Evolutionary conservation across 35 echinoderm and acorn worm species (phyloP).

Genomic region (Heliocidaris tuberculata): DNA sequence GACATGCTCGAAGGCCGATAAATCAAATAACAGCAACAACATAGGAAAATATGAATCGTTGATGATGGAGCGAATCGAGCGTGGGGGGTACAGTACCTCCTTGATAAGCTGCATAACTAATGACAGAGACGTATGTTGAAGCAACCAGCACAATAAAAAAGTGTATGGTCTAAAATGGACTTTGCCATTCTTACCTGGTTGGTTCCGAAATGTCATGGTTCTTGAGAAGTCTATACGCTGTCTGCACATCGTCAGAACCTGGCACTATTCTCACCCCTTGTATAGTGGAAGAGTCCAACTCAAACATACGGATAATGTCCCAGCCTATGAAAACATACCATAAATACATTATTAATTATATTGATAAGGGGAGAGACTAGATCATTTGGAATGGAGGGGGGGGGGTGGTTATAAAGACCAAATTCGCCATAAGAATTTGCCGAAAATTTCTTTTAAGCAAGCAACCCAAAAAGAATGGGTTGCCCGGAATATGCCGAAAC

Average conservation of each 20-base stretch:
- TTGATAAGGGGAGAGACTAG: background rate
- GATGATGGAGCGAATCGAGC: too few relatives aligned
- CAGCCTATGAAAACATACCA: constrained; percentile 48
- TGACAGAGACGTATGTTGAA: too few relatives aligned
- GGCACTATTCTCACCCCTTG: constrained; percentile 51
- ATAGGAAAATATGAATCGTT: too few relatives aligned
- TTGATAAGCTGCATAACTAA: too few relatives aligned
- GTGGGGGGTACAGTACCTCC: too few relatives aligned
- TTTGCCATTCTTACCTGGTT: constrained; percentile 28
- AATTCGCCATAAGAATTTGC: too few relatives aligned
- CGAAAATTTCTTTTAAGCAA: too few relatives aligned
- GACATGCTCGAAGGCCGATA: too few relatives aligned
- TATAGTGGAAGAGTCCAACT: constrained; percentile 45
- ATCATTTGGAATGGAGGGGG: background rate
- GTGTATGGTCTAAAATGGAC: background rate
- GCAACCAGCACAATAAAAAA: too few relatives aligned
- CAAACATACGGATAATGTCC: constrained; percentile 72
- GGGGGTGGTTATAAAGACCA: background rate
- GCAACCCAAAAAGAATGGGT: too few relatives aligned
- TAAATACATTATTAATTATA: background rate
- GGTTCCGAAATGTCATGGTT: constrained; percentile 47
- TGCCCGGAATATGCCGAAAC: too few relatives aligned
- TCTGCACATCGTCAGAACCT: constrained; percentile 67
- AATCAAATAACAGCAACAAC: too few relatives aligned
- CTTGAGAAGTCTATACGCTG: constrained; percentile 62